Evolutionary conservation across 2,888 invertebrate genomes (phyloP), one percentile per base, ranked within the genome.

Genomic region (Euplagia quadripunctaria): DNA sequence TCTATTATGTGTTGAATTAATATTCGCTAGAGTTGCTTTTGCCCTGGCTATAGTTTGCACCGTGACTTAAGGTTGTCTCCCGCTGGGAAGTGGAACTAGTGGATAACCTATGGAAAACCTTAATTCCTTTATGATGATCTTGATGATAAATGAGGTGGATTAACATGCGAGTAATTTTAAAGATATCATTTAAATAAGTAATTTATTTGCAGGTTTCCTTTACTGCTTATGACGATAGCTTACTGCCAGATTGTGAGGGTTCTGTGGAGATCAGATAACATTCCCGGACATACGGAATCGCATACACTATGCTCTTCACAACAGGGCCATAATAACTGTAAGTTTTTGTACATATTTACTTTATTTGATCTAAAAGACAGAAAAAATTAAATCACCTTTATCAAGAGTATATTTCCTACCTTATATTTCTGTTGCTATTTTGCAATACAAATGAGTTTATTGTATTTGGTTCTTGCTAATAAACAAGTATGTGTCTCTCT

Each of bases 161-260:
- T 31, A n/a, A n/a, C n/a, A n/a, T n/a, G 31, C 2, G 2, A 31
- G 31, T 31, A 31, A 31, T 31, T 31, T 31, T 31, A 46, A 46
- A 46, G 9, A 46, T 46, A 46, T 46, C 9, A 46, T 8, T 46
- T 31, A 17, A 31, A 52, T 17, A 11, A 17, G 17, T 42, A 7
- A 11, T 43, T 68, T 68, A 1, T 75, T 58, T 71, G 0, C 89
- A 96, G 96, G 78, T 95, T 98, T 17, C 99, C 99, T 0, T 94
- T 99, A 49, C 88, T 97, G 7, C 97, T 99, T 90, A 99, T 99
- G 98, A 97, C 97, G 84, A 96, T 98, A 77, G 97, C 98, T 0
- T 98, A 99, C 93, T 97, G 97, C 87, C 98, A 98, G 92, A 99
- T 99, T 74, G 97, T 98, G 70, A 93, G 97, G 61, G 98, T 98